A percentile compares a stretch with the other conserved stretches of the same genome.
Conservation (phyloP, 1,140 invertebrate species). For the Lanistes nyassanus region DNA sequence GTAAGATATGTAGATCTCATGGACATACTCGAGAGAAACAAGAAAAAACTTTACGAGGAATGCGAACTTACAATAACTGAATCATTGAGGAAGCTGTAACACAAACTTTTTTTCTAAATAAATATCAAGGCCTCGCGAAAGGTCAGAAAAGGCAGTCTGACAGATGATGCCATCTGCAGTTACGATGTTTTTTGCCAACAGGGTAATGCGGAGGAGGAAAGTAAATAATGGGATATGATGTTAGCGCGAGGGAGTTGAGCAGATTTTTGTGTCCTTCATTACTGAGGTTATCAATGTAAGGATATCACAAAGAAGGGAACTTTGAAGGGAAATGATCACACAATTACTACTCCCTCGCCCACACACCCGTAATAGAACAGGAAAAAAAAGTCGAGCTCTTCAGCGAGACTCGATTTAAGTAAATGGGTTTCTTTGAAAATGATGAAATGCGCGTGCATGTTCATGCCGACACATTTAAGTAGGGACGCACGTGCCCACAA, state of each 20-base stretch:
- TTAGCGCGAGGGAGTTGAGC: no score
- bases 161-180: neutral
- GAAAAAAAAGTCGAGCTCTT: neutral
- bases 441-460: neutral
- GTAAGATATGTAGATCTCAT: no score
- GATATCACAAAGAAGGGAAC: no score
- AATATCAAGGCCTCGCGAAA: neutral
- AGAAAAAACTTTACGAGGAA: no score
- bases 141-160: neutral
- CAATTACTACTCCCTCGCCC: neutral
- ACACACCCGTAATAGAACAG: slow-evolving; percentile 5
- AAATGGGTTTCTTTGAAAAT: no score
- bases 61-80: neutral
- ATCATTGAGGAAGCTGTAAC: neutral
- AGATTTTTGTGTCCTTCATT: no score
- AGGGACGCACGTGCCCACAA: slow-evolving; percentile 10
- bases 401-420: neutral
- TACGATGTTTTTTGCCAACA: no score
- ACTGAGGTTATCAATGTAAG: no score
- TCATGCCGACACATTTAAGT: slow-evolving; percentile 6
- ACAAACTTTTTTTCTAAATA: neutral
- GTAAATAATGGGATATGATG: no score
- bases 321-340: no score
- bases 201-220: no score
- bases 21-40: no score